These are phyloP conservation scores for Polymixis flavicincta DNA, from an alignment of 2,888 invertebrate genomes.

Conservation along the genomic window DNA sequence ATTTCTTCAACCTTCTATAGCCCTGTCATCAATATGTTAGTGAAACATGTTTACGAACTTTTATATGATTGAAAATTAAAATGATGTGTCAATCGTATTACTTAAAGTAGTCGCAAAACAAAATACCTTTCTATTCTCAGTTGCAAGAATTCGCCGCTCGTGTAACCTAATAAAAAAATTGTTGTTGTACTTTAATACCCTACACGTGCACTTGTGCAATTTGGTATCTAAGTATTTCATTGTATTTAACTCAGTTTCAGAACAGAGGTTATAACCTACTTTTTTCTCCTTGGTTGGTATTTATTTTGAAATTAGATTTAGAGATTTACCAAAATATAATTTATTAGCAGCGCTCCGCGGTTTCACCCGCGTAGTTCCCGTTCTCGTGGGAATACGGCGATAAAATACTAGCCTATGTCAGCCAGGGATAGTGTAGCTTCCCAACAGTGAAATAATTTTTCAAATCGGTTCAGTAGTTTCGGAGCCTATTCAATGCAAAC, in stretches of 20 bases:
- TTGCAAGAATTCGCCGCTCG: constrained; percentile 25
- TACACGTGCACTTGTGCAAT: constrained; percentile 8
- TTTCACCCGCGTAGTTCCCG: no score
- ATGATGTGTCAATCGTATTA: constrained; percentile 11
- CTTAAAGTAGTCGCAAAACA: constrained; percentile 18
- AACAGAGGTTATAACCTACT: not conserved
- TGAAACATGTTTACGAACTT: constrained; percentile 39
- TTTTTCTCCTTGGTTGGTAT: not conserved
- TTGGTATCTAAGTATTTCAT: not conserved
- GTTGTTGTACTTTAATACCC: constrained; percentile 1
- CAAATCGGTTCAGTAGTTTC: no score
- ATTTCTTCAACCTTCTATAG: constrained; percentile 13
- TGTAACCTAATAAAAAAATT: constrained; percentile 34
- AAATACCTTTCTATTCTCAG: constrained; percentile 23
- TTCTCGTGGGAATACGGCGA: no score
- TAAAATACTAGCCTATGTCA: no score
- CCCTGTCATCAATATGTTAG: constrained; percentile 26
- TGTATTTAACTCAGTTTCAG: not conserved
- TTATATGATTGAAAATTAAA: constrained; percentile 6
- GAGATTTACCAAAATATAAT: not conserved
- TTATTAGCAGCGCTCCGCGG: no score
- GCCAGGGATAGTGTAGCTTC: no score
- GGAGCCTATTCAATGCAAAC: no score
- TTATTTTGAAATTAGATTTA: not conserved
- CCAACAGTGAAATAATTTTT: no score